These are phyloP conservation scores for Apteryx mantelli DNA, from an alignment of 2,113 vertebrate genomes.

Conservation along the genomic window DNA sequence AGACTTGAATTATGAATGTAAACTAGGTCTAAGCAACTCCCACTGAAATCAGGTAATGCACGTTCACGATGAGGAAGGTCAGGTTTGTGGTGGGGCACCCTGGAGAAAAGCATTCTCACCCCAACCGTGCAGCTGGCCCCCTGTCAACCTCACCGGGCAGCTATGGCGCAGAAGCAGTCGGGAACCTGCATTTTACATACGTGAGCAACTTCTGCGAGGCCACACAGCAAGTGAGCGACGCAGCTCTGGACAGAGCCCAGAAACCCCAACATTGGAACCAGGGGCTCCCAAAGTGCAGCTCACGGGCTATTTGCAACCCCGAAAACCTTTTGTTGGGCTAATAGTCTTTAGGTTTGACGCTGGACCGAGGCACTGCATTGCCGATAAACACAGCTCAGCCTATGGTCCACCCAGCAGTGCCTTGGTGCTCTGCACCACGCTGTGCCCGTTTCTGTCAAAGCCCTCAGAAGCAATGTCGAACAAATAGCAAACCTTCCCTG, in stretches of 20 bases:
- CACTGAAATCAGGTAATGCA: neutral
- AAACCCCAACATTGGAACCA: neutral
- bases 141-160: neutral
- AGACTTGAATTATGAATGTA: neutral
- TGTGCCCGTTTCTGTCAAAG: neutral
- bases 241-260: neutral
- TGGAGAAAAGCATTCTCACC: neutral
- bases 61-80: rapidly evolving
- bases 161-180: too few relatives aligned
- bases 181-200: neutral
- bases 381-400: neutral
- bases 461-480: neutral
- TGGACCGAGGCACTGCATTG: neutral
- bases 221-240: neutral
- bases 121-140: rapidly evolving
- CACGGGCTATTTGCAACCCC: neutral
- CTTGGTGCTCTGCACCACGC: rapidly evolving
- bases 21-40: neutral
- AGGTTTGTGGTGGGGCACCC: neutral
- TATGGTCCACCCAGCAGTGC: neutral
- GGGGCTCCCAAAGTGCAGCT: neutral
- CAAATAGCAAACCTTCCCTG: neutral
- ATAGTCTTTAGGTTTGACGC: neutral
- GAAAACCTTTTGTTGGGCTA: neutral
- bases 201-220: neutral